These are phyloP conservation scores for Echiichthys vipera DNA, from an alignment of 2,797 vertebrate species.

Conservation along the genomic window DNA sequence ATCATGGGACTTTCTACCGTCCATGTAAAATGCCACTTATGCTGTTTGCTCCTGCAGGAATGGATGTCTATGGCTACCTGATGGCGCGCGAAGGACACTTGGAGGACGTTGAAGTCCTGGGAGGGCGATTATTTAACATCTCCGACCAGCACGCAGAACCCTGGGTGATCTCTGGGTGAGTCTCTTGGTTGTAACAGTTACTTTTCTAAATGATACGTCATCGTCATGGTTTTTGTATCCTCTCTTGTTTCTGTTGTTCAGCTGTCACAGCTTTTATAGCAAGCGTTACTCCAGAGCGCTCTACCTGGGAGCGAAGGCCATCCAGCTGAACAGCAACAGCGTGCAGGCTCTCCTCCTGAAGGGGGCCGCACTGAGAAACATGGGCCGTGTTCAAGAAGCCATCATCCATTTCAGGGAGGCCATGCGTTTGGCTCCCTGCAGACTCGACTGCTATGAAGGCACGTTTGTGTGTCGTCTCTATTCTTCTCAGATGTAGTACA, in stretches of 20 bases:
- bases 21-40: not conserved
- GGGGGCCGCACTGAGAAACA: constrained; percentile 95
- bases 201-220: not conserved
- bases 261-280: constrained; percentile 98
- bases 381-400: constrained; percentile 97
- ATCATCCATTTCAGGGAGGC: constrained; percentile 99
- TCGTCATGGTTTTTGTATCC: not conserved
- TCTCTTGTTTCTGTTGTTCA: constrained; percentile 54
- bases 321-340: constrained; percentile 98
- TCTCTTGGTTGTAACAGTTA: too few species aligned
- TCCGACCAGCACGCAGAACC: constrained; percentile 98
- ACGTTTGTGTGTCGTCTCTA: not conserved
- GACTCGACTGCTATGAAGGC: constrained; percentile 98
- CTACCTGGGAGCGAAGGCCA: constrained; percentile 97
- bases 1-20: not conserved
- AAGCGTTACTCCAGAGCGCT: constrained; percentile 97
- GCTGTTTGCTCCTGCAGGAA: constrained; percentile 81
- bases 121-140: constrained; percentile 98
- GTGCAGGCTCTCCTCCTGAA: constrained; percentile 97
- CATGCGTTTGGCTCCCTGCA: constrained; percentile 94
- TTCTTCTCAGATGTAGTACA: not conserved
- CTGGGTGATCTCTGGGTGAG: constrained; percentile 98
- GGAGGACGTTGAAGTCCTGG: constrained; percentile 97
- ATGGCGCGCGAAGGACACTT: constrained; percentile 96
- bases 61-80: constrained; percentile 98